A percentile compares a stretch with the other conserved stretches of the same genome.
Evolutionary conservation across 2,797 vertebrate genomes (phyloP).

Genomic region (Sebastes cheni): DNA sequence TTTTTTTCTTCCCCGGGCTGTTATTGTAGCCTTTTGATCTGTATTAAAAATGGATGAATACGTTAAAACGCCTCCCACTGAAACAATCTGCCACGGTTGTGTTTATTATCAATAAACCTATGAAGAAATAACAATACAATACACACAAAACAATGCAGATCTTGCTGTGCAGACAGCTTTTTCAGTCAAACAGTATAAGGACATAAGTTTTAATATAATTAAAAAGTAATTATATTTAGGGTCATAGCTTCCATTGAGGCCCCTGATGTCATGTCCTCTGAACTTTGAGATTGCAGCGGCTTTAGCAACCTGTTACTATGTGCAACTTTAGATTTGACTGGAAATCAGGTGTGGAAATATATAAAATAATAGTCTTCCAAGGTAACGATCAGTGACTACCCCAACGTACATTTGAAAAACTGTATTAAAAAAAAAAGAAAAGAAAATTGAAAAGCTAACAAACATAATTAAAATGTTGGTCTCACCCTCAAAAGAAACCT

Average conservation of each 20-base stretch:
- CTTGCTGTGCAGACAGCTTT: neutral
- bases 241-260: neutral
- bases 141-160: neutral
- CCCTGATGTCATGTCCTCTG: neutral
- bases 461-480: neutral
- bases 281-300: neutral
- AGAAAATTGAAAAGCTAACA: neutral
- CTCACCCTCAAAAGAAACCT: neutral
- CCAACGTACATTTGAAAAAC: neutral
- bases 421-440: neutral
- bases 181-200: neutral
- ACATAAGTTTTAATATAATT: neutral
- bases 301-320: neutral
- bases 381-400: neutral
- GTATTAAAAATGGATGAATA: conserved; percentile 32
- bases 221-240: neutral
- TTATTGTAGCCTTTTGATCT: conserved; percentile 46
- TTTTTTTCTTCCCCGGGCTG: neutral
- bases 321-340: neutral
- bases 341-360: neutral
- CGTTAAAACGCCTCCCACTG: conserved; percentile 12
- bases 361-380: neutral
- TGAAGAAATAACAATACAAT: neutral
- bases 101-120: conserved; percentile 34
- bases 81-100: conserved; percentile 18